Base-by-base conservation (phyloP, 2,113 vertebrate genomes). In the Numenius arquata region DNA sequence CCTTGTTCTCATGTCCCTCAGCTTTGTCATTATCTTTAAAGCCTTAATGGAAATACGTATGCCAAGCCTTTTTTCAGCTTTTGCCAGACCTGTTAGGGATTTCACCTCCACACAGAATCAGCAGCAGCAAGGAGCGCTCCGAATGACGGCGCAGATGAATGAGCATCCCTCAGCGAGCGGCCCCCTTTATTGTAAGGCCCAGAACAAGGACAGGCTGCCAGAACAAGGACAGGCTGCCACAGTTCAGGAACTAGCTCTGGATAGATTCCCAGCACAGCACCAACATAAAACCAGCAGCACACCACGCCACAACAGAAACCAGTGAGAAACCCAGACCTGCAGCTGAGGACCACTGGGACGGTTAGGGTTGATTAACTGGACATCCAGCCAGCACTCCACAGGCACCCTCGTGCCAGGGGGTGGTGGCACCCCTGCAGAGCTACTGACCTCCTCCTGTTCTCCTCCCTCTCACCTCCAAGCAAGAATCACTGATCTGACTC, bases 71-170 rank as follows among this genome's bases (percentile, higher is more conserved):
- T 30, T 63, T 29, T 11, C 36, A 55, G 66, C 25, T 21, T 82
- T 27, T 12, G 4, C 23, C 27, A 88, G 77, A 19, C 6, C 29
- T 34, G n/a, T 11, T 26, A 16, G 29, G 11, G 62, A 66, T 66
- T 40, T 65, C 40, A 61, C 15, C 66, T 56, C n/a, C 1, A 1
- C 40, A 36, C 30, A 52, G 40, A 50, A 53, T 43, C 9, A 4
- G 47, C 8, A 5, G 9, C 1, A 88, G 52, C 43, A 72, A 67
- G 30, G 45, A 70, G 8, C 1, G 21, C 34, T 68, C 43, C 2
- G 1, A n/a, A 25, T 3, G 9, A 67, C 0, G 2, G 43, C 1
- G 2, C 22, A 63, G 43, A 72, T 9, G 10, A 67, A 52, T 3
- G 22, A 2, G 4, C 52, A 40, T 6, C 36, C 36, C 23, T 52